phyloP scores from a whole-genome alignment of 2,888 invertebrate species.

The Phrixothrix hirtus region DNA sequence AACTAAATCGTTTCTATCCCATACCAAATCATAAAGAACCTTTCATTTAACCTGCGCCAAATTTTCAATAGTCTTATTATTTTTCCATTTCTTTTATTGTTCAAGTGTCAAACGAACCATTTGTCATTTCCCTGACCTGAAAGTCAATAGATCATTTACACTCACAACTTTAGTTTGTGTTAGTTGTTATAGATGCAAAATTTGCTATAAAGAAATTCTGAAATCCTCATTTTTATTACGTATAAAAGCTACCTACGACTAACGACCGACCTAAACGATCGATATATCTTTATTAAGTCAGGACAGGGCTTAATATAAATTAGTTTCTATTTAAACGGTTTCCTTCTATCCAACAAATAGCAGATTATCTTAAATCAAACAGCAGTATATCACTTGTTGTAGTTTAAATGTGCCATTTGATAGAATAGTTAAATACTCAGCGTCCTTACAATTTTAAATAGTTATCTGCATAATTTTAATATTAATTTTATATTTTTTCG shows the following conservation, averaged over 20 bases:
- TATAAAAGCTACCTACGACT: slow-evolving; percentile 19
- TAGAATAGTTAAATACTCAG: no score
- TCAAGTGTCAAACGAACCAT: slow-evolving; percentile 39
- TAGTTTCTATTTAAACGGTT: slow-evolving; percentile 39
- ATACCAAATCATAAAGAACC: slow-evolving; percentile 13
- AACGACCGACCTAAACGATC: slow-evolving; percentile 21
- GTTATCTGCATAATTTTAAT: no score
- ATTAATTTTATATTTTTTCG: no score
- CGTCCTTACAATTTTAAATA: no score
- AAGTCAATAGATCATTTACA: slow-evolving; percentile 24
- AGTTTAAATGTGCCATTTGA: slow-evolving; percentile 10
- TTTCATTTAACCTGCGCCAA: slow-evolving; percentile 31
- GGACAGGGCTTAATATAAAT: slow-evolving; percentile 37
- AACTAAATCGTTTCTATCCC: background rate
- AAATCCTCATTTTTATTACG: slow-evolving; percentile 16
- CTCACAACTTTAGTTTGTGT: slow-evolving; percentile 31
- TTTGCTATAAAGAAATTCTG: slow-evolving; percentile 1
- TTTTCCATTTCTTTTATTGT: slow-evolving; percentile 43
- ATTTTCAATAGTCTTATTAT: slow-evolving; percentile 40
- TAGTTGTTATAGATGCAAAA: background rate
- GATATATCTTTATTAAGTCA: slow-evolving; percentile 40
- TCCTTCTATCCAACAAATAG: slow-evolving; percentile 35
- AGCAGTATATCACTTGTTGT: slow-evolving; percentile 17
- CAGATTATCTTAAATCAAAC: slow-evolving; percentile 36
- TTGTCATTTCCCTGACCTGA: slow-evolving; percentile 41